Base-by-base conservation (phyloP, 2,797 vertebrate species). In the Oreortyx pictus region DNA sequence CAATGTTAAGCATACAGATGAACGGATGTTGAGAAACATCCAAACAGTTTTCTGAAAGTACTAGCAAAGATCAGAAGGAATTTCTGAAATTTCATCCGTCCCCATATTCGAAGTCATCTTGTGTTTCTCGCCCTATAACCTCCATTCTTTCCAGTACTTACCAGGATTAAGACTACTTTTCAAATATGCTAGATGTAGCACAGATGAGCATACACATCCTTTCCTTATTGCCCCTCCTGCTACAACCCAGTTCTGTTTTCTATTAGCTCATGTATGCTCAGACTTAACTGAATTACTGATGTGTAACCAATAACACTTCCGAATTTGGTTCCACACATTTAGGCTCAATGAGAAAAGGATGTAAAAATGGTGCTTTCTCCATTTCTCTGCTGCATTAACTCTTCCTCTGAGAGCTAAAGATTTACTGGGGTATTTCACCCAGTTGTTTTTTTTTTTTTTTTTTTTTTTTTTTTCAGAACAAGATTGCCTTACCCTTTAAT, bases 1-100 rank as follows among this genome's bases (percentile, higher is more conserved):
- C 37, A 47, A 8, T 20, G 29, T 23, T 44, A 29, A 70, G 33
- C 31, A 62, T 9, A 20, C 9, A 14, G 13, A 52, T n/a, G 57
- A n/a, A n/a, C n/a, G n/a, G n/a, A 35, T 17, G 41, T 3, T 0
- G 2, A 46, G 49, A 37, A 0, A 2, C 14, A 3, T 65, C 23
- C 65, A 66, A 85, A 47, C 31, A 20, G 1, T 44, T 22, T n/a
- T 11, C 35, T 49, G 57, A 88, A 35, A 20, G 54, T 73, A 25
- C 33, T 35, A 50, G 52, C 2, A 17, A 19, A 62, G 7, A 62
- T 11, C 5, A 47, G 31, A 73, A 35, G 12, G 12, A 46, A 7
- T 4, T 60, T 52, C 29, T 54, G 35, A 78, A 73, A 70, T 50
- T 22, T 3, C 12, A 16, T 29, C 13, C 54, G 11, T 68, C 16